These are phyloP conservation scores for Bemisia tabaci DNA, from an alignment of 1,140 invertebrate species.

Conservation along the genomic window DNA sequence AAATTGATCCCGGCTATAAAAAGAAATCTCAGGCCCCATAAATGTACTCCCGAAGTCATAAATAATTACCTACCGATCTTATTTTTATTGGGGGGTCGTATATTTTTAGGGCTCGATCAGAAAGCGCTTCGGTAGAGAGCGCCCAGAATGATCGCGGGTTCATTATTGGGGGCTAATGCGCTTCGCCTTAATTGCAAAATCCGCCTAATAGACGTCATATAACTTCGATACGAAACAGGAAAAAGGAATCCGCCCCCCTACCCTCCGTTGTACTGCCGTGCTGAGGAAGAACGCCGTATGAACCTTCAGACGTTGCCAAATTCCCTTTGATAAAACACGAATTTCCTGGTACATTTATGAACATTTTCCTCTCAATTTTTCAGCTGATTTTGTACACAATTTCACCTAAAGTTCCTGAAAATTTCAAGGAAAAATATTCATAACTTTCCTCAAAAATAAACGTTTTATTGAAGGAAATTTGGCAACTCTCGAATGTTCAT, in stretches of 20 bases:
- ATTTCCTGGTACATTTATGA: too few species aligned
- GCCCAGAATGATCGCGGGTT: too few species aligned
- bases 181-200: not conserved
- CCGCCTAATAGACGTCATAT: not conserved
- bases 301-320: too few species aligned
- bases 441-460: too few species aligned
- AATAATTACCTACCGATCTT: not conserved
- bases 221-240: not conserved
- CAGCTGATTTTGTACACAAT: too few species aligned
- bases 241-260: not conserved
- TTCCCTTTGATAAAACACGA: too few species aligned
- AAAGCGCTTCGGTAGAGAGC: not conserved
- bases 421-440: too few species aligned
- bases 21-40: not conserved
- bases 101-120: not conserved
- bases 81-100: not conserved
- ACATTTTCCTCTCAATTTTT: too few species aligned
- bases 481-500: too few species aligned
- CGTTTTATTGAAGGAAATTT: too few species aligned
- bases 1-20: not conserved
- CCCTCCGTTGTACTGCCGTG: not conserved
- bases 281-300: too few species aligned
- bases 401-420: too few species aligned
- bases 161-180: not conserved
- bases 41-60: not conserved